phyloP scores from a whole-genome alignment of 2,113 vertebrate species.

The Campylomormyrus numenius region DNA sequence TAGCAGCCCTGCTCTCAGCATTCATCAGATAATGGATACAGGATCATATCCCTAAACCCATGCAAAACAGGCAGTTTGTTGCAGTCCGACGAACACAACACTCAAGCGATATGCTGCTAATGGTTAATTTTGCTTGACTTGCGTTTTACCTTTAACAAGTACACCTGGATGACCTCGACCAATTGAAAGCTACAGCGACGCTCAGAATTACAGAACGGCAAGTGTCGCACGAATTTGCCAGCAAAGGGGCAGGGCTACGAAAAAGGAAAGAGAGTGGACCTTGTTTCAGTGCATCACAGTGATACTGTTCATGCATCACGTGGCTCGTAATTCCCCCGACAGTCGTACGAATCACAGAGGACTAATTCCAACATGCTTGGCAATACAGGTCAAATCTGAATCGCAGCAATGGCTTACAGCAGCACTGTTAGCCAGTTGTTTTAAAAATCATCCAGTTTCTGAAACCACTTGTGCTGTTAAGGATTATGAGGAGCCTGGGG shows the following conservation, averaged over 20 bases:
- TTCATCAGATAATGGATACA: not conserved
- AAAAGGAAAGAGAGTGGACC: not conserved
- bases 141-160: not conserved
- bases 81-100: not conserved
- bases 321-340: not conserved
- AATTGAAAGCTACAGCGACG: not conserved
- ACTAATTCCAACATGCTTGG: not conserved
- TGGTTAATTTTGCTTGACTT: not conserved
- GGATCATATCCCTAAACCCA: not conserved
- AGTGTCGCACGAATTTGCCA: not conserved
- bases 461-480: not conserved
- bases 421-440: not conserved
- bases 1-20: not conserved
- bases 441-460: not conserved
- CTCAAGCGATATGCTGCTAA: not conserved
- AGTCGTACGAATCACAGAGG: not conserved
- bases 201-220: not conserved
- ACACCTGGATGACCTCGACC: not conserved
- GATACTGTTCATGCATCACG: not conserved
- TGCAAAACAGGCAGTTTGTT: not conserved
- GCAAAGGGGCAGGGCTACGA: not conserved
- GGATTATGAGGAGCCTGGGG: not conserved
- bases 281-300: not conserved
- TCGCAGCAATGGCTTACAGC: not conserved
- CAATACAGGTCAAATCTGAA: not conserved